These are phyloP conservation scores for Sialis lutaria DNA, from an alignment of 2,888 invertebrate genomes.

Conservation along the genomic window DNA sequence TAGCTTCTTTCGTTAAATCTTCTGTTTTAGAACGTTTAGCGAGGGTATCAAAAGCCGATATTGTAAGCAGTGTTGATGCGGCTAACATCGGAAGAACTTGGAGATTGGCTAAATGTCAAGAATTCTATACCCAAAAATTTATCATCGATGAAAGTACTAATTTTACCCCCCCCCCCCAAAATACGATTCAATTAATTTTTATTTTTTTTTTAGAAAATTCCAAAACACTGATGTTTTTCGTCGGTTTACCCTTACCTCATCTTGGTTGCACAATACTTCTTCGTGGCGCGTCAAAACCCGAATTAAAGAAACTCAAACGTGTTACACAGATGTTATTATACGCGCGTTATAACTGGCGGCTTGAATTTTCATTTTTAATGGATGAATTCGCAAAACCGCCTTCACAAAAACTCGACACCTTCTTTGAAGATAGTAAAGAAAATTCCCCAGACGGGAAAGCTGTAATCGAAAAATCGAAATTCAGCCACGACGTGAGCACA, in stretches of 20 bases:
- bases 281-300: conserved; percentile 54
- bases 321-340: conserved; percentile 69
- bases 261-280: conserved; percentile 77
- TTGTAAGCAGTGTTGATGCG: conserved; percentile 76
- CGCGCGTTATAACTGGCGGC: conserved; percentile 75
- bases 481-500: not conserved
- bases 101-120: conserved; percentile 65
- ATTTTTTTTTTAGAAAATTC: conserved; percentile 29
- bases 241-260: conserved; percentile 69
- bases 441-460: conserved; percentile 17
- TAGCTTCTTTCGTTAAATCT: conserved; percentile 72
- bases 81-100: conserved; percentile 61
- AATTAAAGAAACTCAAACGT: conserved; percentile 66
- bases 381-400: conserved; percentile 72
- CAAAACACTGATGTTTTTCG: conserved; percentile 88
- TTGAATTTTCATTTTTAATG: conserved; percentile 81
- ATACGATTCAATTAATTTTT: not conserved
- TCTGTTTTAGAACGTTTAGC: conserved; percentile 64
- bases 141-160: conserved; percentile 27
- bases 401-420: conserved; percentile 28
- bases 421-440: conserved; percentile 25
- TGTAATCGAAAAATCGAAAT: not conserved
- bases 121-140: conserved; percentile 55
- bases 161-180: not conserved
- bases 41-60: conserved; percentile 65